Evolutionary conservation across 2,888 invertebrate species (phyloP), one percentile per base, ranked within the genome.

Genomic region (Harmothoe impar): DNA sequence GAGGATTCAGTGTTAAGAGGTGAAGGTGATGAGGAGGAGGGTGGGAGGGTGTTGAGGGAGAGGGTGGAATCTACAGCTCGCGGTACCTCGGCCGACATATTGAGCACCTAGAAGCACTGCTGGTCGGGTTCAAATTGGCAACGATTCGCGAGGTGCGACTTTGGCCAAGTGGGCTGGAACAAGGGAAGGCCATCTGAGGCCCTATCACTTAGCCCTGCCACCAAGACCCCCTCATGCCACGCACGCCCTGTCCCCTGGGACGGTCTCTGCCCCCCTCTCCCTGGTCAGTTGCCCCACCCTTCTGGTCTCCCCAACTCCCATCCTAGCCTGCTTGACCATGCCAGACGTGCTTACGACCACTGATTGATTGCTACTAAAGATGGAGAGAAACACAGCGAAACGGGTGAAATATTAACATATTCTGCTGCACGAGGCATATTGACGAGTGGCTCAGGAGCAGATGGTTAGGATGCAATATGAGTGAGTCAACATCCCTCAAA

Each of bases 101-200:
- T 43, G 43, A 43, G 43, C 43, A 43, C 43, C 43, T 43, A 43
- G 5, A 3, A 43, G 43, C 43, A 10, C 62, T n/a, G 62, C 62
- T n/a, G 20, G 62, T 62, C 23, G 62, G 23, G 12, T n/a, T 62
- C 62, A 62, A 62, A 62, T 62, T 62, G 62, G 23, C 62, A 62
- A 62, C 62, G 62, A 62, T 62, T 62, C 62, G 20, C 62, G n/a
- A n/a, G 62, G 62, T 62, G 62, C 62, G 62, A 62, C 62, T 62
- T 62, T 62, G 62, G 62, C 62, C 62, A 62, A 62, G 62, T 62
- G 62, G 62, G 62, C 62, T 62, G 62, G 62, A 77, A 81, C 81
- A 81, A 35, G 81, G 25, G 81, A 81, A 81, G 81, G 81, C 81
- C 81, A 81, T 81, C 43, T 43, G 35, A 43, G 35, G 81, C 17